Evolutionary conservation across 2,113 vertebrate genomes (phyloP), one percentile per base, ranked within the genome.

Genomic region (Chionodraco myersi): DNA sequence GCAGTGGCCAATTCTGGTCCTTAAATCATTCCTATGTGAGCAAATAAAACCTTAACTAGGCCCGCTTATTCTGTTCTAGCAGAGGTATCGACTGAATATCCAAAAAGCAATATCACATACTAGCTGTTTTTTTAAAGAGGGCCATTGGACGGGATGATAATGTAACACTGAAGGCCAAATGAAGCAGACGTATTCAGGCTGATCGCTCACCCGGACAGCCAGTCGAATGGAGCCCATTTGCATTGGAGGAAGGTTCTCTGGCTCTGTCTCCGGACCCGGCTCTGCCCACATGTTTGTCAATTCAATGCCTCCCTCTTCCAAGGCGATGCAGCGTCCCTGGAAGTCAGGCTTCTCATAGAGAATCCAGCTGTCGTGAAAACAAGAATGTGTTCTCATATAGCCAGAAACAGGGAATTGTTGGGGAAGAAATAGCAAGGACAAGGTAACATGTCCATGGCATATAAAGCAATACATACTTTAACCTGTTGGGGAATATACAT

Each of bases 271-370:
- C 89, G 68, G 16, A 12, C 7, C 89, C 36, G 91, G 84, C 66
- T 95, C 89, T 66, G 92, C 93, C 97, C 97, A 99, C 81, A 96
- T 82, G 62, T 96, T 95, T 81, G 92, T 63, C 30, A 98, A 86
- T 61, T 98, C 96, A 44, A 91, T 44, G 69, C 91, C 92, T 57
- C 96, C 98, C 93, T 99, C 98, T 82, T 98, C 97, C 91, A 99
- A 60, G 2, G 97, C 94, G 57, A 98, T 88, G 71, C 91, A 93
- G 12, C 95, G 94, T 0, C 98, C 98, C 92, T 97, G 95, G 90
- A 97, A 99, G 90, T 95, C 94, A 7, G 97, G 96, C 80, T 96
- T 97, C 86, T 98, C 96, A 66, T 97, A 97, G 13, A 99, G 93
- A 85, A 99, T 86, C 98, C 98, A 99, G 87, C 98, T 99, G 91